Evolutionary conservation across 2,113 vertebrate species (phyloP).

Genomic region (Symphodus melops): DNA sequence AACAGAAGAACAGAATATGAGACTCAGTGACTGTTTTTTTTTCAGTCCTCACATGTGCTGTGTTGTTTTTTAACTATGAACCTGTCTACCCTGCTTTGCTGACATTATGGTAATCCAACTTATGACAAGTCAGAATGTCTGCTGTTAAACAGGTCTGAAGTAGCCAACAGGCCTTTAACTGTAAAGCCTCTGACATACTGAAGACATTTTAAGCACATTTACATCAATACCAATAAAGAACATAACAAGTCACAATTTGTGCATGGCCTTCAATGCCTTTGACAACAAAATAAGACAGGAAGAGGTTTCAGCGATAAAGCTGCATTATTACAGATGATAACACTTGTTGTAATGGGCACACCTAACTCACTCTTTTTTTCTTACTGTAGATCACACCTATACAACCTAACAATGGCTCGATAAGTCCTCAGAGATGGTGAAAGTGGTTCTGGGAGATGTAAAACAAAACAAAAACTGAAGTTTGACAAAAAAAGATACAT

Average conservation of each 20-base stretch:
- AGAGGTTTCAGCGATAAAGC: constrained; percentile 8
- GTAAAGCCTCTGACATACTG: too few species aligned
- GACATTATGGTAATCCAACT: too few species aligned
- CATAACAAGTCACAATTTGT: constrained; percentile 42
- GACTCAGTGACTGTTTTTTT: too few species aligned
- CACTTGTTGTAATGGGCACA: not conserved
- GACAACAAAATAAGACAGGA: not conserved
- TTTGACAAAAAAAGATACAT: not conserved
- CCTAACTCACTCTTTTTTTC: not conserved
- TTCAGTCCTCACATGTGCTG: too few species aligned
- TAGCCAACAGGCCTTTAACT: too few species aligned
- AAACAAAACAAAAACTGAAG: not conserved
- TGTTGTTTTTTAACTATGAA: not conserved
- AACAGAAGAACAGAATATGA: too few species aligned
- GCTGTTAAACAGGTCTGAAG: too few species aligned
- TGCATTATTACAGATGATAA: constrained; percentile 12
- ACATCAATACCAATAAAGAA: not conserved
- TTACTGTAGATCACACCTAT: not conserved
- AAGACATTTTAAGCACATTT: too few species aligned
- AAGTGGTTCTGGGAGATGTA: constrained; percentile 61
- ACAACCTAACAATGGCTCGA: constrained; percentile 25
- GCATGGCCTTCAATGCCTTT: not conserved
- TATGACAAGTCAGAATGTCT: too few species aligned
- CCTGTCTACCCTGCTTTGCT: not conserved
- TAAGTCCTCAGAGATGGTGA: constrained; percentile 36